Evolutionary conservation across 2,797 vertebrate species (phyloP), one percentile per base, ranked within the genome.

Genomic region (Mergus octosetaceus): DNA sequence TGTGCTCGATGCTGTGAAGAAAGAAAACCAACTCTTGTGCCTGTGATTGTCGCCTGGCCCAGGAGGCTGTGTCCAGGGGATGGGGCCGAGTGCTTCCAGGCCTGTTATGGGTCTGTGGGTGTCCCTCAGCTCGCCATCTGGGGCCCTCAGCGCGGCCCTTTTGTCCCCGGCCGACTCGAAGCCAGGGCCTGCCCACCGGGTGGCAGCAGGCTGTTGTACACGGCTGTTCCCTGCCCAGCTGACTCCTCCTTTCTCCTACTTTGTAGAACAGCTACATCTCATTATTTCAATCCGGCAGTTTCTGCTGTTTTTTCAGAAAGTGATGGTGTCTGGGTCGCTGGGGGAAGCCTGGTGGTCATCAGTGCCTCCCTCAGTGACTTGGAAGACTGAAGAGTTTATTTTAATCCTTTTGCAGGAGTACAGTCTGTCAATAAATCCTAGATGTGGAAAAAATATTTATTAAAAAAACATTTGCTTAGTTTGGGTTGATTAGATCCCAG

Each of bases 121-220:
- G 16, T 75, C 62, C 71, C 69, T 65, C 57, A 12, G 11, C 5
- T 78, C 61, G 82, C 91, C 95, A 86, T 85, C 89, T 87, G 91
- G 87, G 85, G 4, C 7, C n/a, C 39, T 13, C 89, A 2, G 5
- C 0, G 0, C 49, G 6, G 79, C 45, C 53, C 60, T n/a, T 90
- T 95, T 91, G 90, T 94, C 27, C 43, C 61, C 0, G 0, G n/a
- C 78, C 0, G 0, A 5, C 57, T 43, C 19, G 14, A 66, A 39
- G 12, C 65, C 20, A 4, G 82, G 81, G 77, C 79, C 95, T 92
- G 93, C 96, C 95, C 87, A 12, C 85, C 19, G 62, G 87, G 89
- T 65, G 85, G 94, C 95, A 95, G 95, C 91, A 87, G 66, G 68
- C 71, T 58, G 54, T 71, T 3, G 0, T 45, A 45, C 82, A 24